Evolutionary conservation across 2,888 invertebrate species (phyloP).

Genomic region (Arenicola marina): DNA sequence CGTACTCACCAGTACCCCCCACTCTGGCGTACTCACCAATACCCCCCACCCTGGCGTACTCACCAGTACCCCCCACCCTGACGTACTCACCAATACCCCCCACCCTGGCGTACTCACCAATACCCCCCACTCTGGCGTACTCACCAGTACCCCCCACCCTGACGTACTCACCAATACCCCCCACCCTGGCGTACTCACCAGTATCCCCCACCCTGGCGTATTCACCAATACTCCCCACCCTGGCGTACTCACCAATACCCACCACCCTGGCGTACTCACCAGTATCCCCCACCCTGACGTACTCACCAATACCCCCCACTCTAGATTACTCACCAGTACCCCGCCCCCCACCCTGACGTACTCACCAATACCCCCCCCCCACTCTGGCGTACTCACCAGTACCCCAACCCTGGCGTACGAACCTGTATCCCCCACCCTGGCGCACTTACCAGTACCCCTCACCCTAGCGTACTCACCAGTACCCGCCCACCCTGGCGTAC

Average conservation of each 20-base stretch:
- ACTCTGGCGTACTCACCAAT: constrained; percentile 77
- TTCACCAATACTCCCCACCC: no score
- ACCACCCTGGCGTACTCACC: constrained; percentile 91
- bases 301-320: constrained; percentile 92
- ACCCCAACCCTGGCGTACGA: no score
- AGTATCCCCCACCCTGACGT: no score
- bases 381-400: constrained; percentile 94
- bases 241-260: constrained; percentile 83
- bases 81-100: constrained; percentile 87
- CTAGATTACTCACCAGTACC: constrained; percentile 94
- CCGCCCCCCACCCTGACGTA: no score
- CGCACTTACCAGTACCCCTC: no score
- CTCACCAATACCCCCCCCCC: constrained; percentile 91
- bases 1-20: no score
- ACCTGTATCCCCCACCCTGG: constrained; percentile 96
- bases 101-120: constrained; percentile 92
- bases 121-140: no score
- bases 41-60: constrained; percentile 95
- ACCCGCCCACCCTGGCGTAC: constrained; percentile 92
- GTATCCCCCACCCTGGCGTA: constrained; percentile 95
- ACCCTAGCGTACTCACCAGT: constrained; percentile 77
- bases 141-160: constrained; percentile 95
- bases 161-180: no score
- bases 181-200: constrained; percentile 75
- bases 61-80: no score